Evolutionary conservation across 2,797 vertebrate species (phyloP).

Genomic region (Lithobates sylvaticus): DNA sequence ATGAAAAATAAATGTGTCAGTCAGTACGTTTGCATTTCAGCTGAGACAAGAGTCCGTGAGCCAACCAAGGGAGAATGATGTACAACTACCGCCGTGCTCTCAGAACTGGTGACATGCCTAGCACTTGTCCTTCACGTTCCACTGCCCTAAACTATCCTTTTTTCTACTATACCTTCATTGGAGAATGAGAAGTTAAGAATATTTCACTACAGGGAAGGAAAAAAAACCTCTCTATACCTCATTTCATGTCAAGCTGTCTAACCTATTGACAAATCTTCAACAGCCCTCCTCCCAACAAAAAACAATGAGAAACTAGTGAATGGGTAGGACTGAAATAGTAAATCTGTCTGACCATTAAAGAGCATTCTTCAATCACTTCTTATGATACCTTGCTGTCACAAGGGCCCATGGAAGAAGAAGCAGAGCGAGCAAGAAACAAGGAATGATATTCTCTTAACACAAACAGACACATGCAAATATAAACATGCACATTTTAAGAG

Average conservation of each 20-base stretch:
- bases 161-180: slow-evolving; percentile 67
- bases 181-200: slow-evolving; percentile 75
- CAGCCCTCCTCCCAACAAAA: neutral
- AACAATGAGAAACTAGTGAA: slow-evolving; percentile 45
- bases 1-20: slow-evolving; percentile 78
- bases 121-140: slow-evolving; percentile 90
- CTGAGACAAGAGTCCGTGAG: slow-evolving; percentile 77
- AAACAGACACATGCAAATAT: neutral
- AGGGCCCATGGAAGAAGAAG: neutral
- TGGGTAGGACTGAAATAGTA: slow-evolving; percentile 25
- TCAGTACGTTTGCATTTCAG: slow-evolving; percentile 76
- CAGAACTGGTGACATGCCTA: slow-evolving; percentile 86
- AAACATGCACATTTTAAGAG: neutral
- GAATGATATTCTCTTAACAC: neutral
- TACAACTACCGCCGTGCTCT: slow-evolving; percentile 84
- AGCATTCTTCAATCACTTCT: slow-evolving; percentile 60
- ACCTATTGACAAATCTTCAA: slow-evolving; percentile 61
- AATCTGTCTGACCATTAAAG: slow-evolving; percentile 49
- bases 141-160: slow-evolving; percentile 81
- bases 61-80: slow-evolving; percentile 93
- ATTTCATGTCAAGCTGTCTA: slow-evolving; percentile 64
- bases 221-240: slow-evolving; percentile 78
- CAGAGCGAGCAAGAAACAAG: neutral
- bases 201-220: slow-evolving; percentile 70
- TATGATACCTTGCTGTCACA: slow-evolving; percentile 62